Evolutionary conservation across 2,797 vertebrate genomes (phyloP).

Genomic region (Pantherophis vulpinus): DNA sequence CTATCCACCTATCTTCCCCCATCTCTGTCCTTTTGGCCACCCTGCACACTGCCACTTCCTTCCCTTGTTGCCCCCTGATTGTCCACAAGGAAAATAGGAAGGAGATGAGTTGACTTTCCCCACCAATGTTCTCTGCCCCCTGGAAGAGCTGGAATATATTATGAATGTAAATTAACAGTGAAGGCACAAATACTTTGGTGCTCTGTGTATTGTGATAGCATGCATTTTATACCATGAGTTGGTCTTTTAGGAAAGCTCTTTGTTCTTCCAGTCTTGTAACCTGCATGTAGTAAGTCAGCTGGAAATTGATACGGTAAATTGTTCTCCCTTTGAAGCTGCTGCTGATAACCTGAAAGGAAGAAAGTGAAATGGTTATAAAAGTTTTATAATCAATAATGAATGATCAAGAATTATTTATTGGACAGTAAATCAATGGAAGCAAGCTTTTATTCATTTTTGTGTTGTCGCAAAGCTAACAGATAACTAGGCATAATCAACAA

Average conservation of each 20-base stretch:
- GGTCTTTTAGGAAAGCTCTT: background rate
- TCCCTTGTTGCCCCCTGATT: background rate
- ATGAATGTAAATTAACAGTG: background rate
- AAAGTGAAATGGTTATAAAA: slow-evolving; percentile 58
- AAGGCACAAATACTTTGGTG: background rate
- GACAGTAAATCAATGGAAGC: slow-evolving; percentile 66
- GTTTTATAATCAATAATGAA: slow-evolving; percentile 67
- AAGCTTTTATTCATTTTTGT: slow-evolving; percentile 62
- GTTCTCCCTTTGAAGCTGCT: slow-evolving; percentile 43
- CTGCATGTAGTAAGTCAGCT: slow-evolving; percentile 20
- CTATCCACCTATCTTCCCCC: background rate
- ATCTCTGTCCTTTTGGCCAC: background rate
- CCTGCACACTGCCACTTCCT: background rate
- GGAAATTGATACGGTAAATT: slow-evolving; percentile 41
- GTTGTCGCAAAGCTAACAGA: slow-evolving; percentile 67
- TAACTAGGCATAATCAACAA: slow-evolving; percentile 64
- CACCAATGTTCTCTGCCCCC: background rate
- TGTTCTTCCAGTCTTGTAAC: background rate
- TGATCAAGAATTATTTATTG: slow-evolving; percentile 68
- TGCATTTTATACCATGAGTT: background rate
- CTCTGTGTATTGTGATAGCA: background rate
- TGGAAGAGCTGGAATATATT: background rate
- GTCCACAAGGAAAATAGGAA: background rate
- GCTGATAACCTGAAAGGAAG: slow-evolving; percentile 45
- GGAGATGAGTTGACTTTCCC: background rate